Percentiles rank a stretch among this genome's conserved stretches.
phyloP scores from a whole-genome alignment of 2,113 vertebrate species.

The Spea bombifrons region DNA sequence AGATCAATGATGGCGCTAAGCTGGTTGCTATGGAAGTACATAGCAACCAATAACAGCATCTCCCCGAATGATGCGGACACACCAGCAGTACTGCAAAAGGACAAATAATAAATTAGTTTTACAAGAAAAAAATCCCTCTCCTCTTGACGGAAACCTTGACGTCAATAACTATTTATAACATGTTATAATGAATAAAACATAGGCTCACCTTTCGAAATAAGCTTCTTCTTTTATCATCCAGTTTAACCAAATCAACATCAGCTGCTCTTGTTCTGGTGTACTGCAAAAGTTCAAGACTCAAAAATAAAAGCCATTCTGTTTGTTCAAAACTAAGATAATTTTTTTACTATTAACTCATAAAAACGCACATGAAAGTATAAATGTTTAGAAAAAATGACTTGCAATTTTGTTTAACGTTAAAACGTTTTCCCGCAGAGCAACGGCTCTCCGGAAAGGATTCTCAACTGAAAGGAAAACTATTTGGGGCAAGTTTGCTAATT shows the following conservation, averaged over 20 bases:
- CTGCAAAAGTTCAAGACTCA: constrained; percentile 57
- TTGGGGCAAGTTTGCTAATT: too few species aligned
- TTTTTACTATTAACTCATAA: too few species aligned
- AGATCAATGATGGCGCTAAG: constrained; percentile 92
- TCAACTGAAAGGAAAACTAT: too few species aligned
- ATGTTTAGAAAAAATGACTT: too few species aligned
- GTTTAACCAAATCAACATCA: constrained; percentile 97
- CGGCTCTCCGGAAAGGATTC: too few species aligned
- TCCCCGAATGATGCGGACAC: constrained; percentile 97
- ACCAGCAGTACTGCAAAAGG: constrained; percentile 81
- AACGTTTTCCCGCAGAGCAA: too few species aligned
- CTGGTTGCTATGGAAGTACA: constrained; percentile 99
- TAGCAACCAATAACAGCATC: constrained; percentile 96
- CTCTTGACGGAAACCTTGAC: neutral
- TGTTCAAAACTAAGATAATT: too few species aligned
- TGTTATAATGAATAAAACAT: neutral
- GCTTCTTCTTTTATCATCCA: constrained; percentile 99
- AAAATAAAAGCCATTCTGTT: constrained; percentile 18
- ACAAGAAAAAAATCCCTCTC: neutral
- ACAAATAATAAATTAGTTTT: constrained; percentile 48
- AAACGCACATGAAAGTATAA: too few species aligned
- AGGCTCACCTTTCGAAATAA: constrained; percentile 93
- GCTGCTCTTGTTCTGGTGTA: constrained; percentile 92
- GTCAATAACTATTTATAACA: neutral
- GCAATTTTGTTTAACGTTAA: too few species aligned